Percentiles rank a stretch among this genome's conserved stretches.
Evolutionary conservation across 2,113 vertebrate species (phyloP).

Genomic region (Muntiacus reevesi): DNA sequence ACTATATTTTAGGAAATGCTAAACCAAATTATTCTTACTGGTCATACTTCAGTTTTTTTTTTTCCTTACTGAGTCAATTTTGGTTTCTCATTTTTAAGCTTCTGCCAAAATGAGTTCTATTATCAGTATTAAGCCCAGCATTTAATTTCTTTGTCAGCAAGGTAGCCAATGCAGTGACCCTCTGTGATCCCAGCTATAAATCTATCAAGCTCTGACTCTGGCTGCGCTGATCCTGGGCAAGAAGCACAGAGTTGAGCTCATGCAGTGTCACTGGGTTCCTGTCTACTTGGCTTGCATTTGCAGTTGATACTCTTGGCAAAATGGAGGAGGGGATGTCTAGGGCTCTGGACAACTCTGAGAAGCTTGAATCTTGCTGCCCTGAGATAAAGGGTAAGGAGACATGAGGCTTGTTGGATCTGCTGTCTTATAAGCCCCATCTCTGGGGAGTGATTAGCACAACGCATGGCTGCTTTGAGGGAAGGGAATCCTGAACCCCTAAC

Average conservation of each 20-base stretch:
- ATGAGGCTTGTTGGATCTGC: not conserved
- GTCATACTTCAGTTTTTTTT: not conserved
- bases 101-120: constrained; percentile 25
- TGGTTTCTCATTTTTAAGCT: constrained; percentile 43
- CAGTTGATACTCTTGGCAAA: not conserved
- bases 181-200: not conserved
- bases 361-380: not conserved
- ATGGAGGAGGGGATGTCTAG: not conserved
- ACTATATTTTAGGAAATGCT: not conserved
- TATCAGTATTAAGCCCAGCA: not conserved
- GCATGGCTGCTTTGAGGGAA: not conserved
- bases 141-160: not conserved
- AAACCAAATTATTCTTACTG: not conserved
- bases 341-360: not conserved
- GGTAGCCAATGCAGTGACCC: not conserved
- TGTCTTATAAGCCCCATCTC: not conserved
- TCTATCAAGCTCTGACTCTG: not conserved
- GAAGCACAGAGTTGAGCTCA: not conserved
- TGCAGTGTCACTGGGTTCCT: not conserved
- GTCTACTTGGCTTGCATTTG: not conserved
- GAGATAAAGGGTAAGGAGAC: constrained; percentile 27
- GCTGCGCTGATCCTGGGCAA: not conserved
- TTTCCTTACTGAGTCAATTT: not conserved
- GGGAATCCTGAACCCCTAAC: not conserved
- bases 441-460: not conserved